phyloP scores from a whole-genome alignment of 2,888 invertebrate genomes.

The Villa cingulata region DNA sequence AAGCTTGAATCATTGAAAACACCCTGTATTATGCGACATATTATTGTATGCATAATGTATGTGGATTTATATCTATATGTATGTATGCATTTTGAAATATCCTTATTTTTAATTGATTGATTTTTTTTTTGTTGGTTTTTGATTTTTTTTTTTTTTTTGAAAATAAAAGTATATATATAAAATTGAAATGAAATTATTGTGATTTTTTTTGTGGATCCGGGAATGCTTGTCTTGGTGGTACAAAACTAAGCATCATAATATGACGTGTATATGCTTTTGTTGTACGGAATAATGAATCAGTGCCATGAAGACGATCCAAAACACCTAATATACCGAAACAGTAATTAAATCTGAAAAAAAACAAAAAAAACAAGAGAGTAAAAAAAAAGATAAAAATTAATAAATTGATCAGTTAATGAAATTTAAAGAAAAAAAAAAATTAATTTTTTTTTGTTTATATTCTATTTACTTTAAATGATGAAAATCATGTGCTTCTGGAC shows the following conservation, averaged over 20 bases:
- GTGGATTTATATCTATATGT: too few relatives aligned
- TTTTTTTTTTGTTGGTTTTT: too few relatives aligned
- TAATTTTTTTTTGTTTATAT: constrained; percentile 1
- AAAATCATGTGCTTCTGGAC: constrained; percentile 76
- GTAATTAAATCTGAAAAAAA: constrained; percentile 56
- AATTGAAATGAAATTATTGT: not conserved
- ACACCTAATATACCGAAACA: constrained; percentile 73
- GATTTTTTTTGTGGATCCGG: constrained; percentile 41
- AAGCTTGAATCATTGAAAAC: too few relatives aligned
- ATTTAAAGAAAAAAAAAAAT: not conserved
- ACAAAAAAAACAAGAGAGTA: constrained; percentile 8
- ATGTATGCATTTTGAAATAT: too few relatives aligned
- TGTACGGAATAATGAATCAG: constrained; percentile 60
- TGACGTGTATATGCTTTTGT: constrained; percentile 58
- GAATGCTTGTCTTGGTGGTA: constrained; percentile 51
- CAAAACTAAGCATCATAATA: constrained; percentile 53
- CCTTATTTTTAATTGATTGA: too few relatives aligned
- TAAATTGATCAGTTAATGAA: not conserved
- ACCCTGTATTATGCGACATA: too few relatives aligned
- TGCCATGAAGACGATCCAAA: constrained; percentile 69
- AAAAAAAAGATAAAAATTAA: not conserved
- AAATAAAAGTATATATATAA: too few relatives aligned
- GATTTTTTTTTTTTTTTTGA: too few relatives aligned
- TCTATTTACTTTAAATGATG: constrained; percentile 65
- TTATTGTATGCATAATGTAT: too few relatives aligned